Conservation (phyloP, 2,888 invertebrate genomes). For the Notocelia uddmanniana region DNA sequence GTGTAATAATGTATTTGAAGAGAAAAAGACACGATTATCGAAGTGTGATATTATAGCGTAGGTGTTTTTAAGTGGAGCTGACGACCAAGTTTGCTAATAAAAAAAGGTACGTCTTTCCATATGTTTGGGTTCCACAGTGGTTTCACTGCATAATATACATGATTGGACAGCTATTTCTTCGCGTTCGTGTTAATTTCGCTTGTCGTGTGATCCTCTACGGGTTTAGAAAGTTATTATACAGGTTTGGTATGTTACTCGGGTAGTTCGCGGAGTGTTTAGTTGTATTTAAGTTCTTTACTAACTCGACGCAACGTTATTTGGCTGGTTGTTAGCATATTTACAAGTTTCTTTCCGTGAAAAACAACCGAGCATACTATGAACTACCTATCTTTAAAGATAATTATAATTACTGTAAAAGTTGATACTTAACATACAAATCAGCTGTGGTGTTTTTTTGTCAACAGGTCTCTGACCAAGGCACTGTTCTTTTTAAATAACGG, state of each 20-base stretch:
- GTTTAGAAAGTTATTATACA: slow-evolving; percentile 67
- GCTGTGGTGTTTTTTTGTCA: slow-evolving; percentile 24
- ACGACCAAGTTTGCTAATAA: slow-evolving; percentile 71
- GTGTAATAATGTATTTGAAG: slow-evolving; percentile 85
- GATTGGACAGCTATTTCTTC: slow-evolving; percentile 30
- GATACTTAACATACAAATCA: slow-evolving; percentile 14
- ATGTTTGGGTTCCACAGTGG: slow-evolving; percentile 63
- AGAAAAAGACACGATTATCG: slow-evolving; percentile 83
- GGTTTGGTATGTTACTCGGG: slow-evolving; percentile 47
- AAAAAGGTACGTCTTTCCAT: slow-evolving; percentile 76
- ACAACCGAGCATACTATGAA: not conserved
- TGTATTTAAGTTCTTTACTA: slow-evolving; percentile 26
- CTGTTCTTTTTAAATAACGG: slow-evolving; percentile 38
- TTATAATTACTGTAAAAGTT: not conserved
- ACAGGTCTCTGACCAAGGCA: slow-evolving; percentile 2
- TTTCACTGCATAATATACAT: slow-evolving; percentile 37
- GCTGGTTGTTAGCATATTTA: slow-evolving; percentile 51
- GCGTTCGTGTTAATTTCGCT: slow-evolving; percentile 46
- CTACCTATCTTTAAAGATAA: not conserved
- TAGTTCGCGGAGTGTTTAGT: slow-evolving; percentile 30
- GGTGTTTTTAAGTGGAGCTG: slow-evolving; percentile 77
- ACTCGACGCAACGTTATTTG: slow-evolving; percentile 46
- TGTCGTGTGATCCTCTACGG: slow-evolving; percentile 48
- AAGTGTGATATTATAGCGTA: slow-evolving; percentile 85
- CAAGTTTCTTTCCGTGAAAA: slow-evolving; percentile 19